Evolutionary conservation across 2,888 invertebrate species (phyloP).

Genomic region (Steromphala cineraria): DNA sequence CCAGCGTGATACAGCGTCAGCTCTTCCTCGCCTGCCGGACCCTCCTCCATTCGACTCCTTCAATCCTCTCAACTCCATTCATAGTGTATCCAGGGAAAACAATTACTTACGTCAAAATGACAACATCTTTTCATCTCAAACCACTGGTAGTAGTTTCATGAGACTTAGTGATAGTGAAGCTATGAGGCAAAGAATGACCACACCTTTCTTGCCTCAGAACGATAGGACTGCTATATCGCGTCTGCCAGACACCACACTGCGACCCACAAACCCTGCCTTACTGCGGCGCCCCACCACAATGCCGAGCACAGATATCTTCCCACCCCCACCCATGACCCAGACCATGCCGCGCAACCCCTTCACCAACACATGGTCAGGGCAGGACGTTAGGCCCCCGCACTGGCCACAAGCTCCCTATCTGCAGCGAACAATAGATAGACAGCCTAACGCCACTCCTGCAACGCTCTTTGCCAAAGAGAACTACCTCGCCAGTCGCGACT

Average conservation of each 20-base stretch:
- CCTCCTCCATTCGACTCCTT: slow-evolving; percentile 41
- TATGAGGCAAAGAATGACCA: slow-evolving; percentile 63
- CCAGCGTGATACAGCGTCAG: slow-evolving; percentile 38
- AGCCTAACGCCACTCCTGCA: slow-evolving; percentile 55
- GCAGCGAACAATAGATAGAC: slow-evolving; percentile 55
- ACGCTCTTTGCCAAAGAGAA: slow-evolving; percentile 64
- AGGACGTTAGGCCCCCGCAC: slow-evolving; percentile 65
- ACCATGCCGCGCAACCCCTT: slow-evolving; percentile 67
- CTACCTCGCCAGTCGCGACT: slow-evolving; percentile 63
- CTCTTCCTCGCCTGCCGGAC: slow-evolving; percentile 42
- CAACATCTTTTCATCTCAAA: slow-evolving; percentile 42
- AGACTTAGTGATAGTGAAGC: slow-evolving; percentile 63
- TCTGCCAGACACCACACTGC: slow-evolving; percentile 58
- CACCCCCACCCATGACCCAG: slow-evolving; percentile 57
- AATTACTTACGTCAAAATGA: slow-evolving; percentile 42
- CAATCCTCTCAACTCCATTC: slow-evolving; percentile 41
- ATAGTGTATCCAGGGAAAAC: slow-evolving; percentile 37
- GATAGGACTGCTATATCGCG: slow-evolving; percentile 50
- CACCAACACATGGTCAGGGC: slow-evolving; percentile 64
- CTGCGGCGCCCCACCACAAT: slow-evolving; percentile 56
- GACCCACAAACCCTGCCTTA: slow-evolving; percentile 51
- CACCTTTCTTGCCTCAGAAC: slow-evolving; percentile 50
- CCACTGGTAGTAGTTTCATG: slow-evolving; percentile 53
- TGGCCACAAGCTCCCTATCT: slow-evolving; percentile 65
- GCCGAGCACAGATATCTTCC: slow-evolving; percentile 62